Percentiles rank a stretch among this genome's conserved stretches.
Evolutionary conservation across 2,113 vertebrate species (phyloP).

Genomic region (Eudyptes chrysolophus): DNA sequence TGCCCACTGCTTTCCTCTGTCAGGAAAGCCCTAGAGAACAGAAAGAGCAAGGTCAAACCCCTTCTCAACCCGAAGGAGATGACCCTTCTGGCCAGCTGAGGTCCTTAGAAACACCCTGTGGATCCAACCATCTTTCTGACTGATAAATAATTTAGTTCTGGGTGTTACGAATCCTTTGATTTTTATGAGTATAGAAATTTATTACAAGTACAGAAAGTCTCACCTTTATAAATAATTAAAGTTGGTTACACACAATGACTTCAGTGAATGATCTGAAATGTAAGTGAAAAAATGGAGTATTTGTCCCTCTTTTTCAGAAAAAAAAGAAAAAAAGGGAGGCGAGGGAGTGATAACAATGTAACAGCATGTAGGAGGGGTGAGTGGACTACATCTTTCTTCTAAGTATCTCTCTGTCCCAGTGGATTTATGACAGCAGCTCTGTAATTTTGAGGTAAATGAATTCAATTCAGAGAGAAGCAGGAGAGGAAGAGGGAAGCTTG

Average conservation of each 20-base stretch:
- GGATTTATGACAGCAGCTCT: constrained; percentile 26
- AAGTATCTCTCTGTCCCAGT: background rate
- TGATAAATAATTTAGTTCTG: constrained; percentile 39
- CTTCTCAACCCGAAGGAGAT: background rate
- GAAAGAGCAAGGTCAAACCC: background rate
- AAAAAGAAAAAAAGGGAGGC: background rate
- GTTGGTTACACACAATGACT: constrained; percentile 29
- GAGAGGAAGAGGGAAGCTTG: background rate
- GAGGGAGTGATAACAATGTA: background rate
- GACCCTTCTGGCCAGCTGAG: background rate
- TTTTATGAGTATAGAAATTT: constrained; percentile 34
- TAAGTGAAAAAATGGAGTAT: background rate
- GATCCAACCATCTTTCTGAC: background rate
- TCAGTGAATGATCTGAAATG: constrained; percentile 16
- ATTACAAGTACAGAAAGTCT: constrained; percentile 42
- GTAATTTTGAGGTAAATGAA: constrained; percentile 18
- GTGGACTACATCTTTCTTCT: background rate
- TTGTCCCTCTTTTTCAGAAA: background rate
- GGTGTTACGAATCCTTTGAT: background rate
- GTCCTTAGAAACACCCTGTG: background rate
- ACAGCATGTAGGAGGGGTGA: background rate
- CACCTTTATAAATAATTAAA: constrained; percentile 58
- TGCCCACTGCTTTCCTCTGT: background rate
- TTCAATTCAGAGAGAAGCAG: background rate
- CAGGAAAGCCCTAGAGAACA: background rate